Percentiles rank a stretch among this genome's conserved stretches.
phyloP scores from a whole-genome alignment of 2,888 invertebrate species.

The Phyto melanocephala region DNA sequence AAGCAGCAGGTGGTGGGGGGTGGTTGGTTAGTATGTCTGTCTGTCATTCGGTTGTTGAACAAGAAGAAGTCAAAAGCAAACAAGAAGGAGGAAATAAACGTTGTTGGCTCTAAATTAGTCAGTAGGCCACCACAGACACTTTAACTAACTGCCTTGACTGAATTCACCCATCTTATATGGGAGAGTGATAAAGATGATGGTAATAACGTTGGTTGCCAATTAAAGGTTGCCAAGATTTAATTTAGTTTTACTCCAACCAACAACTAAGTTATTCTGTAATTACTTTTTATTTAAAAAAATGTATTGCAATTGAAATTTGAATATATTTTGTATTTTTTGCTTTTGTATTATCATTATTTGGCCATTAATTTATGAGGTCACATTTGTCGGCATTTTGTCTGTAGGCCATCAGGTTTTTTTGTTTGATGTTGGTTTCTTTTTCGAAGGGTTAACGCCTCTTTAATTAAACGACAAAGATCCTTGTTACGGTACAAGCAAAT shows the following conservation, averaged over 20 bases:
- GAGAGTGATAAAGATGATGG: neutral
- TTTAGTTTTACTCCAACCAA: neutral
- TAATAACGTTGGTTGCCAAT: neutral
- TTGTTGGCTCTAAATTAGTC: constrained; percentile 36
- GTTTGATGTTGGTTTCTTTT: neutral
- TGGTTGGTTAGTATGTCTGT: neutral
- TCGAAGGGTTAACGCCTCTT: constrained; percentile 51
- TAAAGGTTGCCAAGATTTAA: constrained; percentile 24
- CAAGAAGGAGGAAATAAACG: neutral
- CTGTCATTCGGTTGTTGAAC: neutral
- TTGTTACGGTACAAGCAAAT: constrained; percentile 23
- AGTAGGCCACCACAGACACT: constrained; percentile 53
- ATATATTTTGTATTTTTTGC: neutral
- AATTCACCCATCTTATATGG: constrained; percentile 17
- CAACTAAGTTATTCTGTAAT: neutral
- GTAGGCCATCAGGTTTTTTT: neutral
- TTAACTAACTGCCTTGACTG: neutral
- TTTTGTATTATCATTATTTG: neutral
- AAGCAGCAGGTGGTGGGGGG: constrained; percentile 50
- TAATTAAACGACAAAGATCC: neutral
- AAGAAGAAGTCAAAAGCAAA: neutral
- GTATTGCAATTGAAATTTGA: neutral
- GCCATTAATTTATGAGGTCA: constrained; percentile 35
- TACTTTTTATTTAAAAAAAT: neutral
- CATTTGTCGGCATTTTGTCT: constrained; percentile 52